Conservation (phyloP, 2,797 vertebrate genomes). For the Leptoclinus maculatus region DNA sequence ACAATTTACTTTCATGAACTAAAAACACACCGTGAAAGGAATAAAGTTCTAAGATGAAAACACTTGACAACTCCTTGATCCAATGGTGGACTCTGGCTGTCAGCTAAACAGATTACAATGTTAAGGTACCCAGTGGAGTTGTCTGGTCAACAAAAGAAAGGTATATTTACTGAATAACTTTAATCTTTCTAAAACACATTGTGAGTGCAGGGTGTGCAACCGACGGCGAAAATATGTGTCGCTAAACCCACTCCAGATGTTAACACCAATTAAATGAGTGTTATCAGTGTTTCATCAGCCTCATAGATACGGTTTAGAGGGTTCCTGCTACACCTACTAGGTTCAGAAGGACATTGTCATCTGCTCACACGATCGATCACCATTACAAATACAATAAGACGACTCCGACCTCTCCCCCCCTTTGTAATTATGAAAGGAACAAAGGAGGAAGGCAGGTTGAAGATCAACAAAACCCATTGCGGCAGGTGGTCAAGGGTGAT, state of each 20-base stretch:
- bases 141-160: neutral
- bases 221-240: accelerated
- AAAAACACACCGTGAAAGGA: too few species aligned
- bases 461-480: neutral
- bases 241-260: too few species aligned
- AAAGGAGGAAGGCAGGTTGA: neutral
- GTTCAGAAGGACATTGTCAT: neutral
- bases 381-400: neutral
- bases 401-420: neutral
- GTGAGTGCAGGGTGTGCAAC: neutral
- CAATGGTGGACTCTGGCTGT: too few species aligned
- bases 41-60: neutral
- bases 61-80: too few species aligned
- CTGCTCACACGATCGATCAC: neutral
- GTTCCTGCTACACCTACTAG: neutral
- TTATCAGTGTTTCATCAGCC: neutral
- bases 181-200: neutral
- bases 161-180: neutral
- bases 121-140: neutral
- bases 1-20: too few species aligned
- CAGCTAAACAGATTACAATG: neutral
- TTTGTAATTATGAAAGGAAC: neutral
- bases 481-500: neutral
- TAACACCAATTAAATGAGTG: too few species aligned
- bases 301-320: neutral